Percentiles rank a stretch among this genome's conserved stretches.
These are phyloP conservation scores for Aphidoletes aphidimyza DNA, from an alignment of 2,888 invertebrate genomes.

Conservation along the genomic window DNA sequence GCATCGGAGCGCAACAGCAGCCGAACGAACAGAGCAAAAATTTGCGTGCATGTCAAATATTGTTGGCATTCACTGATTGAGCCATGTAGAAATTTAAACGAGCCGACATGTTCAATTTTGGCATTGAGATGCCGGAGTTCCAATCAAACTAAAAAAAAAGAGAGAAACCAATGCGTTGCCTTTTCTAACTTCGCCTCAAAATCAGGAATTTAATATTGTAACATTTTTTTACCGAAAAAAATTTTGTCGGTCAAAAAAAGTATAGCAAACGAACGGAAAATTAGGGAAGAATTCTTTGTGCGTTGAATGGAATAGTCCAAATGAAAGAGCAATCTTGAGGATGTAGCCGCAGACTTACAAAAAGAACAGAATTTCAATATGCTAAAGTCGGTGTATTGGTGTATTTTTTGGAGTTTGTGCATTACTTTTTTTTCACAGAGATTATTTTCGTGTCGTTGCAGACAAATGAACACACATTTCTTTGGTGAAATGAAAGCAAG, in stretches of 20 bases:
- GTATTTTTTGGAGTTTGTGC: not conserved
- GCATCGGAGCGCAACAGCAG: not conserved
- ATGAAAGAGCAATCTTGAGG: conserved; percentile 1
- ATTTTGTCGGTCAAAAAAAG: conserved; percentile 11
- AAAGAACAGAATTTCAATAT: not conserved
- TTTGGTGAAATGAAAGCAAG: not conserved
- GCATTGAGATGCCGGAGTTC: not conserved
- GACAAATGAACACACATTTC: conserved; percentile 44
- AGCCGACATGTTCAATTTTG: not conserved
- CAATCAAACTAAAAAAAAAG: not conserved
- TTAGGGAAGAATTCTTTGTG: not conserved
- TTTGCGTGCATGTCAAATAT: conserved; percentile 30
- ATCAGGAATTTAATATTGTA: conserved; percentile 45
- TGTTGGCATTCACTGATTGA: conserved; percentile 48
- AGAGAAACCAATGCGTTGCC: not conserved
- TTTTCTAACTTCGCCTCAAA: too few species aligned
- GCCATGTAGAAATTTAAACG: conserved; percentile 14
- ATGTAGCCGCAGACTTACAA: not conserved
- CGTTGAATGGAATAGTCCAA: not conserved
- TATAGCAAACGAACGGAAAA: not conserved
- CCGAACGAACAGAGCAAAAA: not conserved
- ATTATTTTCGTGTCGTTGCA: conserved; percentile 47
- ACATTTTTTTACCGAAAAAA: conserved; percentile 27
- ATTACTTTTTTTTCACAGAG: not conserved
- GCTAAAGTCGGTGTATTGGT: conserved; percentile 21